Evolutionary conservation across 2,113 vertebrate genomes (phyloP), one percentile per base, ranked within the genome.

Genomic region (Semicossyphus pulcher): DNA sequence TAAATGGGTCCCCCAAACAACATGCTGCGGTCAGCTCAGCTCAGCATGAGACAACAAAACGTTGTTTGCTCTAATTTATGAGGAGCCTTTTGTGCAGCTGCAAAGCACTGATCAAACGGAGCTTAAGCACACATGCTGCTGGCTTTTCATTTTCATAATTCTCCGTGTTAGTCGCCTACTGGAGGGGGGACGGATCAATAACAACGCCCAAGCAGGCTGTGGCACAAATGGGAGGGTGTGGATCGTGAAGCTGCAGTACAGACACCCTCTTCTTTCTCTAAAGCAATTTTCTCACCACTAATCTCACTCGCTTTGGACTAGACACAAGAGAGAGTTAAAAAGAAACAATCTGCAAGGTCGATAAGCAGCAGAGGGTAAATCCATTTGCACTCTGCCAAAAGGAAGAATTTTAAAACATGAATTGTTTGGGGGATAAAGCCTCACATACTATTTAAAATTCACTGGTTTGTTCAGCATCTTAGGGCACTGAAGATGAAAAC

Each of bases 91-190:
- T 69, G 61, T 83, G 81, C 42, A 81, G 70, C 85, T 70, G 81
- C 56, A 56, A 74, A 44, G 68, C 61, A 68, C 64, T 81, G 80
- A 91, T 88, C 84, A 88, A 88, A 89, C 78, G 66, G 66, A 76
- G 80, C 73, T 73, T 78, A 62, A 76, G 84, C 57, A 68, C 62
- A 56, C 61, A 32, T 26, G 75, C 64, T 57, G 67, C 58, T 66
- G n/a, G 73, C 72, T 80, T 90, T 89, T 86, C 67, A 74, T 89
- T 88, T 89, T 90, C 81, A 80, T 85, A 90, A 88, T 89, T 84
- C 67, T 81, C 78, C 63, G 72, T 83, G 81, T 75, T 85, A 73
- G 71, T 77, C 18, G 3, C 64, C 79, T 52, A 73, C 29, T 11
- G 53, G 61, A 74, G 59, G 72, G 79, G 69, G 73, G 3, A 26